These are phyloP conservation scores for Heliocidaris erythrogramma DNA, from an alignment of 35 echinoderm and acorn worm genomes.

Conservation along the genomic window DNA sequence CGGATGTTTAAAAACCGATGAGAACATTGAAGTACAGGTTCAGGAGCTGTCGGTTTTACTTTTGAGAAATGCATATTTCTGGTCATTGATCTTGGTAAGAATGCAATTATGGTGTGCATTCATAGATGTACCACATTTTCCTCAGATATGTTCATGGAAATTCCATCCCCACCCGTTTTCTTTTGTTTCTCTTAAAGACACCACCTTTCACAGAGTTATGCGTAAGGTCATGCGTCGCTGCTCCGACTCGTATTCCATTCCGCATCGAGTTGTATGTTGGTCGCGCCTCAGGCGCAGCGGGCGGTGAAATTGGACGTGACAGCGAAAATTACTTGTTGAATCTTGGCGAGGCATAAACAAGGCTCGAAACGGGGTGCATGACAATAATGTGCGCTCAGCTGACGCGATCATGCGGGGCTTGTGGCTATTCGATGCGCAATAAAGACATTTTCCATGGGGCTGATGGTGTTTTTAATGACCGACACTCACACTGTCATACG, in stretches of 20 bases:
- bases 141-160: background rate
- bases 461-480: background rate
- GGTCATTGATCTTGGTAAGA: background rate
- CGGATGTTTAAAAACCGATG: background rate
- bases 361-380: background rate
- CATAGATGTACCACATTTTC: background rate
- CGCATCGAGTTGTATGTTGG: background rate
- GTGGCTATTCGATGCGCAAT: background rate
- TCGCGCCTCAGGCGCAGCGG: conserved; percentile 9
- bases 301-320: conserved; percentile 29
- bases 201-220: conserved; percentile 35
- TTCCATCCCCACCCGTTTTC: background rate
- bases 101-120: background rate
- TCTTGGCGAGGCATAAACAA: conserved; percentile 7
- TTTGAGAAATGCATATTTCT: conserved; percentile 9
- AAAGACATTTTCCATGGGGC: background rate
- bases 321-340: conserved; percentile 47
- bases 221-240: background rate
- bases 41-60: background rate
- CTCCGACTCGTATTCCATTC: conserved; percentile 36
- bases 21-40: background rate
- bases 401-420: background rate
- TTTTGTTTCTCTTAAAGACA: conserved; percentile 21
- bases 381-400: conserved; percentile 4
- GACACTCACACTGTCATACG: background rate